Conservation (phyloP, 2,797 vertebrate genomes). For the Lepilemur ruficaudatus region DNA sequence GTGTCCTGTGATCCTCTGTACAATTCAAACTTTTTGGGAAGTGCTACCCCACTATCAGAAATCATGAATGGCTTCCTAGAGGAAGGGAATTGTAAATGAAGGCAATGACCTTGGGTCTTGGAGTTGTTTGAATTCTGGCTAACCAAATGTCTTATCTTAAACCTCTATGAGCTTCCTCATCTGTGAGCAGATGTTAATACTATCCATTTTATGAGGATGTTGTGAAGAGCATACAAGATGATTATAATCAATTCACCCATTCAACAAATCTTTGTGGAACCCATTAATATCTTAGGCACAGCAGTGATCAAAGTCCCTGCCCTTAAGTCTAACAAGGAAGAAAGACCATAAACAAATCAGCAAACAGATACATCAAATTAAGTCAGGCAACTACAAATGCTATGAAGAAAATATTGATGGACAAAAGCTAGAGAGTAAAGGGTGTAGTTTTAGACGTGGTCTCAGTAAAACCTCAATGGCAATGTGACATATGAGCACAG, state of each 20-base stretch:
- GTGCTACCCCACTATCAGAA: not conserved
- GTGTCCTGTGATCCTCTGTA: not conserved
- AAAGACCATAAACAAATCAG: not conserved
- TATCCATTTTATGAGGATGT: not conserved
- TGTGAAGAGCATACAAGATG: not conserved
- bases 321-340: not conserved
- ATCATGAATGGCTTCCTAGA: not conserved
- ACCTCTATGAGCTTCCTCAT: not conserved
- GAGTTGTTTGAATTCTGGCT: not conserved
- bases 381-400: not conserved
- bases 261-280: not conserved
- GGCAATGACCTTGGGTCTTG: not conserved
- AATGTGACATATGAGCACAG: not conserved
- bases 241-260: not conserved
- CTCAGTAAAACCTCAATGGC: not conserved
- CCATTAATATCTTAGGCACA: not conserved
- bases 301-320: not conserved
- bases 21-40: not conserved
- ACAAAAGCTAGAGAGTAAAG: not conserved
- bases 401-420: not conserved
- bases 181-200: not conserved
- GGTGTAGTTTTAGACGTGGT: not conserved
- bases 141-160: not conserved
- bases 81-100: not conserved
- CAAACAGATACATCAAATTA: not conserved